These are phyloP conservation scores for Poecilia wingei DNA, from an alignment of 2,797 vertebrate genomes.

Conservation along the genomic window DNA sequence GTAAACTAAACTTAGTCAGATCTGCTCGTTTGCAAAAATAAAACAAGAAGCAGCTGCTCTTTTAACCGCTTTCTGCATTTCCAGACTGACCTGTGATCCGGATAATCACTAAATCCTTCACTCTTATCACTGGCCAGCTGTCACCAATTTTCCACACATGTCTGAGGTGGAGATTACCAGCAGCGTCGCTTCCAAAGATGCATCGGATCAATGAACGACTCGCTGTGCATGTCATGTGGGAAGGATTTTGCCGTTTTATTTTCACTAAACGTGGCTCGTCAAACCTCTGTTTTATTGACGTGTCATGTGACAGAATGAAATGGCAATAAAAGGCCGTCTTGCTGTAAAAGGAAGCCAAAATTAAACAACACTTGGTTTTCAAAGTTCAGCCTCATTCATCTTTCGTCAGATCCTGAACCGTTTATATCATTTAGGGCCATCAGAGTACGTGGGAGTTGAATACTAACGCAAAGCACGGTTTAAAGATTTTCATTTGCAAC, in stretches of 20 bases:
- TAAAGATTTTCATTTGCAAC: background rate
- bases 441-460: background rate
- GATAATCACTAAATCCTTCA: constrained; percentile 3
- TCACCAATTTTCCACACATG: background rate
- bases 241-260: background rate
- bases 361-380: background rate
- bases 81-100: background rate
- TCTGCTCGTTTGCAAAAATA: background rate
- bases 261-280: background rate
- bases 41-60: background rate
- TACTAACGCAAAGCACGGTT: background rate
- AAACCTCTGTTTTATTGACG: background rate
- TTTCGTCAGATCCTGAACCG: background rate
- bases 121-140: background rate
- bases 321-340: background rate
- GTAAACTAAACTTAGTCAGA: background rate
- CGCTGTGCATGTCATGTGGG: too few relatives aligned
- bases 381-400: background rate
- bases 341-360: background rate
- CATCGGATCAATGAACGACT: background rate
- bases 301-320: background rate
- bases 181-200: background rate
- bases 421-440: background rate
- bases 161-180: background rate
- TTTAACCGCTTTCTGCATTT: background rate